Base-by-base conservation (phyloP, 2,113 vertebrate genomes). In the Ondatra zibethicus region DNA sequence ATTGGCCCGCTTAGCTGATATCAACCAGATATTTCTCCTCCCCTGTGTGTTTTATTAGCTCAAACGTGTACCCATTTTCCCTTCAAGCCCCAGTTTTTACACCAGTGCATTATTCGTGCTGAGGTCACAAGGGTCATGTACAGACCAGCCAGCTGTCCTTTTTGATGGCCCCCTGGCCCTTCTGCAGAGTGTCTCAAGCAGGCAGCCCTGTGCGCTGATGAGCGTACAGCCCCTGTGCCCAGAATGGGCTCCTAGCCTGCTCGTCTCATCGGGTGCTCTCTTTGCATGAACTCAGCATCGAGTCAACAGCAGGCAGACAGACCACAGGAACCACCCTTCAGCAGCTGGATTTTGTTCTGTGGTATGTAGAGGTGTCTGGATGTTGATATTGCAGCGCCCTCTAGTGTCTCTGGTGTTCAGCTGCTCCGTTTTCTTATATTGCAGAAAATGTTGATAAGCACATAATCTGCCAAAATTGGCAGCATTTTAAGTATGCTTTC, bases 111-210 rank as follows among this genome's bases (percentile, higher is more conserved):
- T 63, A 33, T 78, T 65, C 93, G 7, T 2, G 17, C n/a, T 76
- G 92, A 45, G 23, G 13, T 70, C 63, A 21, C 63, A 6, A 19
- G 39, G 42, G 77, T 52, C 39, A 25, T 75, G 94, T 39, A 89
- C 29, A 88, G 39, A 68, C 58, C 86, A 95, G 55, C 68, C 76
- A 84, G 73, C 81, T 95, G 91, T 61, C 61, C 93, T 75, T 95
- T 92, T 63, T 76, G n/a, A 75, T 93, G 76, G 88, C 89, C 70
- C 52, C 88, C 89, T 63, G 52, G 31, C 31, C 65, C 95, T 68
- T 94, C 78, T 90, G 84, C 81, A 96, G 96, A 96, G 80, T 12
- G 80, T 94, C 76, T 91, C 63, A 25, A 89, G 93, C 42, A 88
- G 91, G 8, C 27, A 65, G 61, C 81, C 88, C 17, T 7, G 70